Evolutionary conservation across 2,797 vertebrate species (phyloP), one percentile per base, ranked within the genome.

Genomic region (Leuciscus waleckii): DNA sequence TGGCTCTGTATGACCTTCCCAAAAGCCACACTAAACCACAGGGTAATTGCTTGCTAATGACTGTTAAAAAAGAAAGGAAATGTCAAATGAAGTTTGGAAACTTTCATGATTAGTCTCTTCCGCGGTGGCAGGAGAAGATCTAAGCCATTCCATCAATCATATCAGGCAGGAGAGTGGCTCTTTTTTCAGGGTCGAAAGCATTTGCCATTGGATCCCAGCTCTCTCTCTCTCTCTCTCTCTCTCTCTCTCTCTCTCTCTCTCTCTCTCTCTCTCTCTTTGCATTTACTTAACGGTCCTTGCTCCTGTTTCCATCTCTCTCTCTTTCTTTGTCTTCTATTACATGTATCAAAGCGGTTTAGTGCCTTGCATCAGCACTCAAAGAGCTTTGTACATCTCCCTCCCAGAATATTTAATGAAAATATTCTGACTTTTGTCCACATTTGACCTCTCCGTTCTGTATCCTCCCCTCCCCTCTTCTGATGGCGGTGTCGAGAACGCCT

Each of bases 1-100:
- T 91, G 92, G 87, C 89, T 92, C 85, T 85, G 91, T 93, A 93
- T 88, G 91, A 92, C 93, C 91, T 94, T 93, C 91, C 85, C 79
- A 10, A 85, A 88, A 78, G 88, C 83, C 89, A 65, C 68, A 89
- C 91, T 90, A 92, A 87, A 90, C 91, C 88, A 21, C 76, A 80
- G 69, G 19, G 65, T 76, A 82, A 84, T 81, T 79, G 77, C 77
- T 81, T 84, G 73, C 83, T 84, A 87, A 83, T 69, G 70, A 68
- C 35, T 61, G 75, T 51, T 35, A n/a, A 61, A 83, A 78, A 79
- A 37, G 74, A 56, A 61, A 56, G n/a, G 65, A 85, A 85, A 83
- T 80, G 67, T 39, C 49, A 23, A 69, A 70, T 29, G 3, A 82
- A 88, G 80, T 84, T 84, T 82, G 58, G 61, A 81, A 88, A 84